Base-by-base conservation (phyloP, 2,113 vertebrate species). In the Macrotus californicus region DNA sequence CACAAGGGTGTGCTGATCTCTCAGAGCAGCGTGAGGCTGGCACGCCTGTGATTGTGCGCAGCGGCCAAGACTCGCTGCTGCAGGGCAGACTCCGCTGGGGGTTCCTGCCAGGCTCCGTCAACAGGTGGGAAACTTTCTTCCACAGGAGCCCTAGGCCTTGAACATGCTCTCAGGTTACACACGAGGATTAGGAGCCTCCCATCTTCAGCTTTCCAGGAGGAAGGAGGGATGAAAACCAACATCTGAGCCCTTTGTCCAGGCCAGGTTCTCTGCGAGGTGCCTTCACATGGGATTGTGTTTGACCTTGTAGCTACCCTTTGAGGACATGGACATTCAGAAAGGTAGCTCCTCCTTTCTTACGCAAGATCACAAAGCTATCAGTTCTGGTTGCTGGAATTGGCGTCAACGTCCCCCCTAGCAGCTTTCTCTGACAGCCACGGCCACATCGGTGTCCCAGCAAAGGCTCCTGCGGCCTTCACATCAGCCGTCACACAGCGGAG, bases 91-190 rank as follows among this genome's bases (percentile, higher is more conserved):
- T 39, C 34, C 43, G 77, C 46, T 9, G 61, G 67, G 70, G 56
- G 82, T 48, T 77, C 82, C 3, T 36, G 93, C 73, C 92, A 95
- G 75, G 21, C 81, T 29, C 87, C 0, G 4, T 77, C 95, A 92
- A 56, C 73, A n/a, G 0, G 3, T 88, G 94, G 77, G 94, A 95
- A 91, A 94, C 82, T 89, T 85, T 94, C 96, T 96, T 88, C 34
- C 48, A 36, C 3, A 3, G 36, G 43, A 85, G 85, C 81, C 15
- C 2, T 31, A 43, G 43, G 59, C 95, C 69, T 0, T 64, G 82
- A 93, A 86, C 2, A 0, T 87, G 91, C 79, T 86, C 94, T 97
- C 94, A 29, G 89, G 72, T 96, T 94, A 94, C 73, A 46, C 24
- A 18, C 1, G 7, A 52, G 85, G 88, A 91, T 96, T 95, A 96